Conservation (phyloP, 2,113 vertebrate genomes). For the Apteryx mantelli region DNA sequence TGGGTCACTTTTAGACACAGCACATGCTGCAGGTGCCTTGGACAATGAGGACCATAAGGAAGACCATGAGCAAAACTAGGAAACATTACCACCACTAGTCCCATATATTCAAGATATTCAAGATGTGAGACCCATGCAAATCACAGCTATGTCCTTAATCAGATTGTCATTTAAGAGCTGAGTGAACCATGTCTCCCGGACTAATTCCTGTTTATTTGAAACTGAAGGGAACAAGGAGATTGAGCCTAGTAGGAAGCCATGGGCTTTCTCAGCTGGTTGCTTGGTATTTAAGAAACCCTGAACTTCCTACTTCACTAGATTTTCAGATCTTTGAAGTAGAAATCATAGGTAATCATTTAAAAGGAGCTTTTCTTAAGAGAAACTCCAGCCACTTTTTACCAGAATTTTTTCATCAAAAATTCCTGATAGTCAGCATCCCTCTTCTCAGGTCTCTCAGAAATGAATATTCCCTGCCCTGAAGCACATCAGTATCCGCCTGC, state of each 20-base stretch:
- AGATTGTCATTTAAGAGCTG: neutral
- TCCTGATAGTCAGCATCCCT: neutral
- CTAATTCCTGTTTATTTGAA: neutral
- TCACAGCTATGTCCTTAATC: neutral
- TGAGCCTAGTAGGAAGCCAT: neutral
- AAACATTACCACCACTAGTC: neutral
- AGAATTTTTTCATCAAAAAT: neutral
- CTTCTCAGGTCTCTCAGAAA: neutral
- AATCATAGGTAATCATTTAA: neutral
- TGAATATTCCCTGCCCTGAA: neutral
- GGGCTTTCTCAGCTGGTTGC: neutral
- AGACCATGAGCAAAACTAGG: neutral
- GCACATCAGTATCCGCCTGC: neutral
- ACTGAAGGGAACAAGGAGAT: neutral
- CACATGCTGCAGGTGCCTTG: neutral
- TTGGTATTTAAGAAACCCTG: neutral
- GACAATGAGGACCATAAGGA: neutral
- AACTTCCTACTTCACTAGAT: neutral
- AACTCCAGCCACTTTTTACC: neutral
- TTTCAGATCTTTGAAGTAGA: constrained; percentile 6
- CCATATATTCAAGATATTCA: neutral
- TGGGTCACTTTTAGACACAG: neutral
- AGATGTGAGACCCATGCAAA: neutral
- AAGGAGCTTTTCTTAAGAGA: neutral
- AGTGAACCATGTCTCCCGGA: neutral